Base-by-base conservation (phyloP, 2,888 invertebrate genomes). In the Rhogogaster chlorosoma region DNA sequence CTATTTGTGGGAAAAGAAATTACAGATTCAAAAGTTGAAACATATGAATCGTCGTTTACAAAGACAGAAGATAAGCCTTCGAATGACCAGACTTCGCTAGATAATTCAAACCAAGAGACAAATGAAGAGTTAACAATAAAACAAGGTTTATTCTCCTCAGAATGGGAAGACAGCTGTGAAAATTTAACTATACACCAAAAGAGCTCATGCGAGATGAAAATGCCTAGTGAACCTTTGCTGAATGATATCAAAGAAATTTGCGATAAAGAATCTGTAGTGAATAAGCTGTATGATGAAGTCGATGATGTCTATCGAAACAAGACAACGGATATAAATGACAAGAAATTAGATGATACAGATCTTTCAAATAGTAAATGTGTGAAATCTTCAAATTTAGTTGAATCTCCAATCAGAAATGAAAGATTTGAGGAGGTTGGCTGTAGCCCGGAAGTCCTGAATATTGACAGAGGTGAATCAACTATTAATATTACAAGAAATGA, bases 131-230 rank as follows among this genome's bases (percentile, higher is more conserved):
- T 38, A 12, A 61, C 26, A 32, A 15, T 26, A 22, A 36, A 61
- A 9, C 26, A 22, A n/a, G 38, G 53, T 29, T 77, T 77, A 49
- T 77, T 49, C 32, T 32, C 77, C 12, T 77, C 49, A 32, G 61
- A 80, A 12, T 80, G 80, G 57, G 36, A 61, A 61, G 61, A 36
- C n/a, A 57, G 12, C 61, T 80, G 80, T 61, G 80, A 57, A 22
- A 7, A 49, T 36, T 38, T 10, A 22, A 12, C 38, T 61, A 36
- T 61, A 18, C 26, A n/a, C 12, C 36, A 3, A 22, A 22, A n/a
- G 4, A 61, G 26, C 18, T 22, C 15, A 61, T 12, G 29, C 38
- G 32, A 61, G 32, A 36, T 38, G 12, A 10, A 22, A 15, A 38
- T 15, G 38, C 61, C 80, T 22, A 38, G 22, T n/a, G 26, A 61